Conservation (phyloP, 2,797 vertebrate species). For the Xenentodon cancila region DNA sequence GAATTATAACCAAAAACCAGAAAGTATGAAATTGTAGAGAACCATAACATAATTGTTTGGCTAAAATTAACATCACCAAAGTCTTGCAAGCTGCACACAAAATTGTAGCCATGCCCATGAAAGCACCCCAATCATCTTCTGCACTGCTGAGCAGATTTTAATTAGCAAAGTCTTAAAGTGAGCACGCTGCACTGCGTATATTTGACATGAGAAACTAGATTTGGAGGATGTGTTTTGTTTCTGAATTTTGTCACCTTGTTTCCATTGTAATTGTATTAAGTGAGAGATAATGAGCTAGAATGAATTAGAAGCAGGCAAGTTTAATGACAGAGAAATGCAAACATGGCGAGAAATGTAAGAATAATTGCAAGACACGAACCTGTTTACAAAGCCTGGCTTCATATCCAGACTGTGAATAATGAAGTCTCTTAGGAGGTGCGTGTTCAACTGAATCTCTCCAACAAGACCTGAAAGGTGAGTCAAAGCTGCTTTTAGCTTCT, state of each 20-base stretch:
- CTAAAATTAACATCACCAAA: no score
- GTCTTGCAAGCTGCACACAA: no score
- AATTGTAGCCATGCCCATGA: no score
- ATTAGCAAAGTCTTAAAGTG: no score
- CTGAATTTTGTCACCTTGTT: slow-evolving; percentile 15
- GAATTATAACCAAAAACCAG: no score
- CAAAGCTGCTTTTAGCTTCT: slow-evolving; percentile 28
- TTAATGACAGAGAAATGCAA: slow-evolving; percentile 51
- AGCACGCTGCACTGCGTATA: not conserved
- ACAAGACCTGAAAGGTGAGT: slow-evolving; percentile 85
- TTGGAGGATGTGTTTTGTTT: slow-evolving; percentile 20
- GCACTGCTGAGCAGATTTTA: no score
- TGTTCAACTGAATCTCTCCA: slow-evolving; percentile 89
- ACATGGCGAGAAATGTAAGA: slow-evolving; percentile 25
- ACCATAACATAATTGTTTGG: no score
- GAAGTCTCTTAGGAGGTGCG: slow-evolving; percentile 86
- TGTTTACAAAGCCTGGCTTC: slow-evolving; percentile 88
- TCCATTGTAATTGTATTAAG: slow-evolving; percentile 38
- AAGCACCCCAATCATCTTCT: no score
- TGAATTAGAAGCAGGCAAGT: slow-evolving; percentile 38
- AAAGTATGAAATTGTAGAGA: no score
- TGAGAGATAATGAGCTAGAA: slow-evolving; percentile 37
- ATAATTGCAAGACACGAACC: slow-evolving; percentile 79
- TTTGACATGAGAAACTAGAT: slow-evolving; percentile 3
- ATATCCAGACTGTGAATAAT: slow-evolving; percentile 90